Evolutionary conservation across 2,113 vertebrate genomes (phyloP), one percentile per base, ranked within the genome.

Genomic region (Lagenorhynchus albirostris): DNA sequence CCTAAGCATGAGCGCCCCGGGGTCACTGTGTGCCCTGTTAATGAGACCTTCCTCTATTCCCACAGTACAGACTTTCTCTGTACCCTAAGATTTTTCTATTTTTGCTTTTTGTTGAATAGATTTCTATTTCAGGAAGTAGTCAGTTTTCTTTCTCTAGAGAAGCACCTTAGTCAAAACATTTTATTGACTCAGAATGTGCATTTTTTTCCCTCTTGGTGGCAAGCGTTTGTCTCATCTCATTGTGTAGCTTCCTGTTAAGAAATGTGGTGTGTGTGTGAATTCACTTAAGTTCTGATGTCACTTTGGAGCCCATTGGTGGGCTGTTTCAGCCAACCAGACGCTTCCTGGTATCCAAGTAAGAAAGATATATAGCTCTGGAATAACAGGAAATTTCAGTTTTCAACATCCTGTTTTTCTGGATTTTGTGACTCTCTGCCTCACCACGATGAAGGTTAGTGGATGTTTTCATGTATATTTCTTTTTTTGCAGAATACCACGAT

Each of bases 361-460:
- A 92, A 36, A 82, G 94, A 83, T 41, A 62, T 82, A 81, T 97
- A 98, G 85, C 79, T 94, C 89, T 68, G 29, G 93, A 9, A 1
- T 80, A 97, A 97, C 97, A 98, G 99, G 99, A 99, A 99, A 53
- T 96, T 73, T 0, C 2, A 77, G 41, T 89, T 95, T 97, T 97
- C 97, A 0, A 26, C 97, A 98, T 98, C 98, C 98, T 98, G 98
- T 98, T 98, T 80, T 98, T 98, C 97, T 93, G 96, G 41, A 83
- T 71, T 96, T 86, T 47, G 71, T 81, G 93, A 91, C 92, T 97
- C 33, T 81, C 93, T 85, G 91, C 71, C 47, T 96, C n/a, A 92
- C 96, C 97, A 98, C 58, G 77, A 99, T 99, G 99, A 99, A 99
- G 99, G 99, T 99, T 97, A 98, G 98, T 97, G 92, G 96, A 85